These are phyloP conservation scores for Operophtera brumata DNA, from an alignment of 2,888 invertebrate genomes.

Conservation along the genomic window DNA sequence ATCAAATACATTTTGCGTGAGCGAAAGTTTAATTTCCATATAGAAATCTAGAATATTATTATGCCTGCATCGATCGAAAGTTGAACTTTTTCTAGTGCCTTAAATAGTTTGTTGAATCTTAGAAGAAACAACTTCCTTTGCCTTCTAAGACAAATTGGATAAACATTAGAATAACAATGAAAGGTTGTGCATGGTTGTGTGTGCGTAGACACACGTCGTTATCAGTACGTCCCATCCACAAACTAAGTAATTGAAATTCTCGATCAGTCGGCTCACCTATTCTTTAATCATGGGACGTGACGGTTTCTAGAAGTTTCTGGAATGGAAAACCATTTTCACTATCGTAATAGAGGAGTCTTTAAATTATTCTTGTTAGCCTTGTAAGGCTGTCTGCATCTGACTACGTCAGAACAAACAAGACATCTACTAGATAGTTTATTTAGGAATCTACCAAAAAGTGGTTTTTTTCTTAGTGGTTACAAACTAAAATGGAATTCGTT, in stretches of 20 bases:
- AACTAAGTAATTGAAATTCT: conserved; percentile 33
- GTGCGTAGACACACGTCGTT: conserved; percentile 33
- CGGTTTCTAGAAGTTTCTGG: conserved; percentile 1
- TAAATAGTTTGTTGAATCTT: conserved; percentile 18
- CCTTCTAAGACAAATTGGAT: conserved; percentile 68
- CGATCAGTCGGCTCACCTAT: conserved; percentile 16
- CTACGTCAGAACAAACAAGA: too few species aligned
- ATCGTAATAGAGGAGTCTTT: background rate
- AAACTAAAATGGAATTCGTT: conserved; percentile 10
- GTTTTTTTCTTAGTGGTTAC: background rate
- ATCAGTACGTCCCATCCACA: conserved; percentile 31
- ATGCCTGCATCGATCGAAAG: background rate
- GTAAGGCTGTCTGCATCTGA: too few species aligned
- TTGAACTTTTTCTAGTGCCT: background rate
- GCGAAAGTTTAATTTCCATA: background rate
- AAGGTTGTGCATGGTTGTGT: conserved; percentile 31
- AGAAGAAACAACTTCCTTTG: conserved; percentile 67
- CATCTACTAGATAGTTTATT: background rate
- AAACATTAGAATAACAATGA: conserved; percentile 67
- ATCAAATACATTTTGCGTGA: background rate
- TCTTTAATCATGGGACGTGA: background rate
- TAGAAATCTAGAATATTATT: background rate
- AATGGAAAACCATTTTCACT: background rate
- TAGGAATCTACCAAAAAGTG: background rate
- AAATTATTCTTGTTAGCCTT: too few species aligned